phyloP scores from a whole-genome alignment of 2,888 invertebrate species.

The Vanessa cardui region DNA sequence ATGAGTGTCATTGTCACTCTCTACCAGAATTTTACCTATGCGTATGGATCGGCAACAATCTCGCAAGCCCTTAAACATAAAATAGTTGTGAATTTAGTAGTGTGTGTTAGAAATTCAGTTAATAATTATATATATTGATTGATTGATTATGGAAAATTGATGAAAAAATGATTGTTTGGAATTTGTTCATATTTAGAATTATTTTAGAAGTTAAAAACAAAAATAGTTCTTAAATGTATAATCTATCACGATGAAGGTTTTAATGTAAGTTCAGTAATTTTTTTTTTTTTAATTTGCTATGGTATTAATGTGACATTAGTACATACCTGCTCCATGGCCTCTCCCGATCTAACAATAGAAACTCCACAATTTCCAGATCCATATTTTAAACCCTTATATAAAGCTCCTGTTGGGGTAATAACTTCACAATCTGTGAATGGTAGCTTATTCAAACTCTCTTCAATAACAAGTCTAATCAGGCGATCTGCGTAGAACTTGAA shows the following conservation, averaged over 20 bases:
- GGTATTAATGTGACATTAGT: no score
- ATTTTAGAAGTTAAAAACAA: no score
- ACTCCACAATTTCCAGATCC: conserved; percentile 99
- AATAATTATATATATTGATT: no score
- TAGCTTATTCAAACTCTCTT: conserved; percentile 98
- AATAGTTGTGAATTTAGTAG: neutral
- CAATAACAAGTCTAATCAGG: conserved; percentile 97
- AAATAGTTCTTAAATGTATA: no score
- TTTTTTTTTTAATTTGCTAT: no score
- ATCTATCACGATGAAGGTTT: no score
- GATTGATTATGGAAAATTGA: no score
- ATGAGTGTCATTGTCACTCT: conserved; percentile 97
- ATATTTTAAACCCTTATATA: conserved; percentile 96
- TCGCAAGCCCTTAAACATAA: conserved; percentile 85
- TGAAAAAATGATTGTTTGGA: no score
- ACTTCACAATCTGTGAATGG: conserved; percentile 96
- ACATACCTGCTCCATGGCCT: conserved; percentile 95
- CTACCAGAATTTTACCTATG: conserved; percentile 98
- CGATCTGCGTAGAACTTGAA: conserved; percentile 99
- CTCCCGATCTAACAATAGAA: conserved; percentile 96
- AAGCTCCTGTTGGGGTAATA: conserved; percentile 95
- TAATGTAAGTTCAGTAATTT: no score
- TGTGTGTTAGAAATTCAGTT: no score
- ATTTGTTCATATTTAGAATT: no score
- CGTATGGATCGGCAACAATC: conserved; percentile 99